These are phyloP conservation scores for Leuciscus idus DNA, from an alignment of 2,113 vertebrate genomes.

Conservation along the genomic window DNA sequence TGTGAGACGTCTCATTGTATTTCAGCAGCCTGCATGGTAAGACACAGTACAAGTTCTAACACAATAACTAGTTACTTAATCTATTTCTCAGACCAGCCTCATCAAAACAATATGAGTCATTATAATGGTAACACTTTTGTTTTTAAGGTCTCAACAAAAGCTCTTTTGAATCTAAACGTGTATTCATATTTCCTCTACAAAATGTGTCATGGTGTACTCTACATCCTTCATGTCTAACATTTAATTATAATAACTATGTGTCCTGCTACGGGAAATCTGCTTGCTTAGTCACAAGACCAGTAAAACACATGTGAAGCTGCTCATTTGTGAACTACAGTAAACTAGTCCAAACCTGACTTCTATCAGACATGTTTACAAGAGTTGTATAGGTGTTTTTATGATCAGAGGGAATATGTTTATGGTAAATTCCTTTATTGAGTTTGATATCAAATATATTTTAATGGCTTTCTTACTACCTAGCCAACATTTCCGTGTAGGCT, in stretches of 20 bases:
- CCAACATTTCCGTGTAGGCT: no score
- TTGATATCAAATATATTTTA: background rate
- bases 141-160: background rate
- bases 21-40: background rate
- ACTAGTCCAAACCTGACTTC: constrained; percentile 3
- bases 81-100: background rate
- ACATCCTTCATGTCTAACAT: background rate
- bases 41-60: constrained; percentile 20
- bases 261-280: background rate
- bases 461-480: no score
- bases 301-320: background rate
- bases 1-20: background rate
- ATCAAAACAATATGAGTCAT: constrained; percentile 17
- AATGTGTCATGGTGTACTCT: constrained; percentile 6
- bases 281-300: background rate
- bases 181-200: background rate
- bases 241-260: background rate
- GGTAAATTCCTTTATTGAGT: background rate
- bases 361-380: background rate
- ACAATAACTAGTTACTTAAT: background rate
- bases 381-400: background rate
- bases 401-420: background rate
- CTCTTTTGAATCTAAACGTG: background rate
- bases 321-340: background rate
- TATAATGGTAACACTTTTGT: background rate